Evolutionary conservation across 2,888 invertebrate species (phyloP).

Genomic region (Ischnus inquisitorius): DNA sequence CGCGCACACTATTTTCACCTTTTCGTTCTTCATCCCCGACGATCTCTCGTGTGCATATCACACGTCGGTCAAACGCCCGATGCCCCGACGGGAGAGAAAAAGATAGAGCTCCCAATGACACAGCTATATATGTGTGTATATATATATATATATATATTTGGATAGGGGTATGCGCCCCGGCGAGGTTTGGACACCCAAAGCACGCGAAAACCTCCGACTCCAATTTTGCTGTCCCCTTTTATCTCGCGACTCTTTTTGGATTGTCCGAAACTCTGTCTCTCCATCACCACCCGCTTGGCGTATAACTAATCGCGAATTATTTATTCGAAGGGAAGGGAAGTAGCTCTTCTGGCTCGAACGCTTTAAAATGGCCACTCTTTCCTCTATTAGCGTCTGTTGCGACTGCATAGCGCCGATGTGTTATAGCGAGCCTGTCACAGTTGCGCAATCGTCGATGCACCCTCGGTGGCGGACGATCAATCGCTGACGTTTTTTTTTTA

Average conservation of each 20-base stretch:
- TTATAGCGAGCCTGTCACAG: neutral
- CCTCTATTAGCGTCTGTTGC: neutral
- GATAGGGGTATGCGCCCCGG: slow-evolving; percentile 62
- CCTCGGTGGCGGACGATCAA: neutral
- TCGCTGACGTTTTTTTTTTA: neutral
- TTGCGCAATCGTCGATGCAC: neutral
- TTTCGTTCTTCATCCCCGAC: slow-evolving; percentile 42
- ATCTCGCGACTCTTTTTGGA: slow-evolving; percentile 28
- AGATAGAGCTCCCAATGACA: slow-evolving; percentile 77
- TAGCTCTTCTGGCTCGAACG: slow-evolving; percentile 30
- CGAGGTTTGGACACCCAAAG: slow-evolving; percentile 66
- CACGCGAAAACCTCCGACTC: slow-evolving; percentile 53
- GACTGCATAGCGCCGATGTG: neutral
- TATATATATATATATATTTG: slow-evolving; percentile 69
- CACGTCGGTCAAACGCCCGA: slow-evolving; percentile 83
- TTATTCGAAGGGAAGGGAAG: slow-evolving; percentile 77
- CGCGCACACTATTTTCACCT: slow-evolving; percentile 71
- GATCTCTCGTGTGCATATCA: slow-evolving; percentile 81
- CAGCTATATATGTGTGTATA: slow-evolving; percentile 79
- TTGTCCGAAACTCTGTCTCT: slow-evolving; percentile 44
- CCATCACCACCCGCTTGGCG: slow-evolving; percentile 63
- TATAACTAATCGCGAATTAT: slow-evolving; percentile 79
- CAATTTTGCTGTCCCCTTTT: slow-evolving; percentile 35
- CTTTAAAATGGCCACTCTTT: slow-evolving; percentile 8
- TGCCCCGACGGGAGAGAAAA: neutral